These are phyloP conservation scores for Corythaixoides concolor DNA, from an alignment of 2,113 vertebrate genomes.

Conservation along the genomic window DNA sequence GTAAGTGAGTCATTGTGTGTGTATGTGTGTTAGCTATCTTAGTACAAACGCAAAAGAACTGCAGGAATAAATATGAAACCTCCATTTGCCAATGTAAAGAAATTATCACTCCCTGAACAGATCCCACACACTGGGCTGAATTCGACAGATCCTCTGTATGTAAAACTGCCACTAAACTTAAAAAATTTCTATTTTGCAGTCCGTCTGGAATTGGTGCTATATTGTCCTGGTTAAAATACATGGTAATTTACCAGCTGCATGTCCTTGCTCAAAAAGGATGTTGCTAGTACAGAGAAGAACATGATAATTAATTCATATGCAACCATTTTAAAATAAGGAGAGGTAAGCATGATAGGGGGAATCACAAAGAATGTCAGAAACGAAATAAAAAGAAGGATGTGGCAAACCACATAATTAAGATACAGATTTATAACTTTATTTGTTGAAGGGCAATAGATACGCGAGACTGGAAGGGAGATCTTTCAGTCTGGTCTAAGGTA, in stretches of 20 bases:
- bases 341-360: neutral
- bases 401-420: neutral
- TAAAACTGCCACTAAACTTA: neutral
- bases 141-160: neutral
- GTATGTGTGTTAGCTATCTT: fast-evolving
- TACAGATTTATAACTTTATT: neutral
- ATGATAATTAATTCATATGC: neutral
- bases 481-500: neutral
- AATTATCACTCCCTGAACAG: neutral
- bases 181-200: neutral
- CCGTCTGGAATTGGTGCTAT: neutral
- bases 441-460: neutral
- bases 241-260: neutral
- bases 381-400: neutral
- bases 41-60: neutral
- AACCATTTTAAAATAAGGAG: neutral
- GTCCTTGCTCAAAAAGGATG: neutral
- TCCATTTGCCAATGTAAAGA: neutral
- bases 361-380: neutral
- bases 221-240: neutral
- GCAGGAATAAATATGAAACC: neutral
- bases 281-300: neutral
- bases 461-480: neutral
- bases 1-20: neutral
- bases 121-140: neutral